Conservation (phyloP, 2,113 vertebrate species). For the Corvus hawaiiensis region DNA sequence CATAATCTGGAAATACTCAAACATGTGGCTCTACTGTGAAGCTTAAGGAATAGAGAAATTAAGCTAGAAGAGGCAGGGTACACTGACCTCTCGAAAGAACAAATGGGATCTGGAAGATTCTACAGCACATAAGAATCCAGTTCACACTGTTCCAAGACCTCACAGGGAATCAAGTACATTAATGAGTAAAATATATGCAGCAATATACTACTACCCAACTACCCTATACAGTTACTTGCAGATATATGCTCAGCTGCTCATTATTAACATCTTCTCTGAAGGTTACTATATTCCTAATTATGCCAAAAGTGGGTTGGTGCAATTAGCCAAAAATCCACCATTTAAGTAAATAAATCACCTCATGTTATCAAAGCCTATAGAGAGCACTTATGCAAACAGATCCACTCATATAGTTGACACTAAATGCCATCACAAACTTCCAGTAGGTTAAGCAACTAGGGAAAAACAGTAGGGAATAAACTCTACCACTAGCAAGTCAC, state of each 20-base stretch:
- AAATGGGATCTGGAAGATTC: background rate
- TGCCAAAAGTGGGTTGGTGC: background rate
- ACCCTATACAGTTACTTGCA: background rate
- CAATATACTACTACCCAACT: background rate
- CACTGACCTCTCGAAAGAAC: background rate
- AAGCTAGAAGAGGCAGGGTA: background rate
- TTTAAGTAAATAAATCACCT: background rate
- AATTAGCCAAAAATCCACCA: background rate
- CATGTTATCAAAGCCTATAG: background rate
- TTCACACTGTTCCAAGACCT: background rate
- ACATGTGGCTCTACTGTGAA: background rate
- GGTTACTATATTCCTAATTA: background rate
- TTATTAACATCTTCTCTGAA: background rate
- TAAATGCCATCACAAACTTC: background rate
- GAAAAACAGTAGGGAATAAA: background rate
- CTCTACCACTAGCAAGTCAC: background rate
- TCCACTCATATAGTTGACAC: background rate
- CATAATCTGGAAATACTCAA: background rate
- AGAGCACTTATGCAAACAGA: background rate
- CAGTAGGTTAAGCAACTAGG: background rate
- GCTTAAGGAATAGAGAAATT: background rate
- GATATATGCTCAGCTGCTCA: background rate
- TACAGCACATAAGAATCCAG: background rate
- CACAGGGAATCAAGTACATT: background rate
- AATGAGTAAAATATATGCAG: background rate